Conservation (phyloP, 1,140 invertebrate species). For the Caenorhabditis briggsae region DNA sequence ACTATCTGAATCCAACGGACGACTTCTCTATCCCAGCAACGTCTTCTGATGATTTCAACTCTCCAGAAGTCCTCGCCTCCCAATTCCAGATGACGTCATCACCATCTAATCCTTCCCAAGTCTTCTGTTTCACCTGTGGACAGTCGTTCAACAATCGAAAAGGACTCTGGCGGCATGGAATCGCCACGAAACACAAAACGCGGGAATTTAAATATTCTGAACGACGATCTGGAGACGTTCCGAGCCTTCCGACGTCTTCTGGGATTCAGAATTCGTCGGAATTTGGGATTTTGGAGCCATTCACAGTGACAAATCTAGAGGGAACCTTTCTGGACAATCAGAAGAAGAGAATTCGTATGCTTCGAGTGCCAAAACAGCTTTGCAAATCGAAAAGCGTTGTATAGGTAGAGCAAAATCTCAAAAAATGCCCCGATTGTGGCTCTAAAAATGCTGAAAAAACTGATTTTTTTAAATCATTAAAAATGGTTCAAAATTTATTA, state of each 20-base stretch:
- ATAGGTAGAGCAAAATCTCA: neutral
- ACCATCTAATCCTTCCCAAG: neutral
- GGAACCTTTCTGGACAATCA: neutral
- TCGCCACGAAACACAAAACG: neutral
- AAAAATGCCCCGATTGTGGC: too few species aligned
- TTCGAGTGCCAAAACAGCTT: neutral
- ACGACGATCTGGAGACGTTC: neutral
- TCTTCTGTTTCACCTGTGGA: constrained; percentile 14
- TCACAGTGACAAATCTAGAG: neutral
- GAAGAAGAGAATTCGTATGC: neutral
- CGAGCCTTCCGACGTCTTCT: too few species aligned
- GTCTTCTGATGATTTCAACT: neutral
- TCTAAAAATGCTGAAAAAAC: too few species aligned
- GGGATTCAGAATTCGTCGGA: too few species aligned
- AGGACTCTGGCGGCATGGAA: constrained; percentile 11
- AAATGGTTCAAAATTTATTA: too few species aligned
- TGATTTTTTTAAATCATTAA: too few species aligned
- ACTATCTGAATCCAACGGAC: neutral
- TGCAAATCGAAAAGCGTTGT: constrained; percentile 12
- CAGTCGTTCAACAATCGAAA: constrained; percentile 18
- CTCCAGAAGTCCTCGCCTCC: too few species aligned
- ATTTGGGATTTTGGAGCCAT: neutral
- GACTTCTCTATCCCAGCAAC: neutral
- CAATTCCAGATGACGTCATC: neutral
- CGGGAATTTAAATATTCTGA: neutral